phyloP scores from a whole-genome alignment of 1,140 invertebrate genomes.

The Lasioglossum albipes region DNA sequence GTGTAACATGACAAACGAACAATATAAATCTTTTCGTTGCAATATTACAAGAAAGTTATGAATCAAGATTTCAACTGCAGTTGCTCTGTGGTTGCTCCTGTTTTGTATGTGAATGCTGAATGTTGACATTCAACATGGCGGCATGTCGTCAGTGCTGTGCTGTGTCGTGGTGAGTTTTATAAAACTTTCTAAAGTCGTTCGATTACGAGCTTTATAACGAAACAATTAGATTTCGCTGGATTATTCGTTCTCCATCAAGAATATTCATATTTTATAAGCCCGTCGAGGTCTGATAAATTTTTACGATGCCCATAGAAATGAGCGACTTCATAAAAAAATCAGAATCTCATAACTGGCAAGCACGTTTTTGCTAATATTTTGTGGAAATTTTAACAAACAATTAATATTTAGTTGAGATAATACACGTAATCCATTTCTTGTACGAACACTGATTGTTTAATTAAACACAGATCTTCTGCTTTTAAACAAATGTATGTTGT shows the following conservation, averaged over 20 bases:
- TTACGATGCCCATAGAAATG: constrained; percentile 35
- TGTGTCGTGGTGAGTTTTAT: constrained; percentile 90
- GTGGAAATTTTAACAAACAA: not conserved
- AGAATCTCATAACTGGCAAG: constrained; percentile 59
- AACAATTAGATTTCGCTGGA: not conserved
- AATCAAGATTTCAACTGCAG: constrained; percentile 30
- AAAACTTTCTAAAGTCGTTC: constrained; percentile 61
- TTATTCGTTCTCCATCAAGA: constrained; percentile 5
- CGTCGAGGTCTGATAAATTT: not conserved
- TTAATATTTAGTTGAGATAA: not conserved
- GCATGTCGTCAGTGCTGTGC: constrained; percentile 96
- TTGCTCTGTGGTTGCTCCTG: constrained; percentile 44
- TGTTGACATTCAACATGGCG: constrained; percentile 92
- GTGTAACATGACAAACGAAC: constrained; percentile 3
- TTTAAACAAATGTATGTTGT: not conserved
- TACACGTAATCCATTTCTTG: not conserved
- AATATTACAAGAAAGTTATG: constrained; percentile 35
- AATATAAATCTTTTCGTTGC: constrained; percentile 5
- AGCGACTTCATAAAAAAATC: constrained; percentile 66
- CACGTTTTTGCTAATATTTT: not conserved
- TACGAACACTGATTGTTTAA: not conserved
- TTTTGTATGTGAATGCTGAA: constrained; percentile 70
- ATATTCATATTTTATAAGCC: constrained; percentile 8
- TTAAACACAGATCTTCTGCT: not conserved
- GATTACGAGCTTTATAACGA: constrained; percentile 53